Base-by-base conservation (phyloP, 1,140 invertebrate genomes). In the Zaprionus nigranus region DNA sequence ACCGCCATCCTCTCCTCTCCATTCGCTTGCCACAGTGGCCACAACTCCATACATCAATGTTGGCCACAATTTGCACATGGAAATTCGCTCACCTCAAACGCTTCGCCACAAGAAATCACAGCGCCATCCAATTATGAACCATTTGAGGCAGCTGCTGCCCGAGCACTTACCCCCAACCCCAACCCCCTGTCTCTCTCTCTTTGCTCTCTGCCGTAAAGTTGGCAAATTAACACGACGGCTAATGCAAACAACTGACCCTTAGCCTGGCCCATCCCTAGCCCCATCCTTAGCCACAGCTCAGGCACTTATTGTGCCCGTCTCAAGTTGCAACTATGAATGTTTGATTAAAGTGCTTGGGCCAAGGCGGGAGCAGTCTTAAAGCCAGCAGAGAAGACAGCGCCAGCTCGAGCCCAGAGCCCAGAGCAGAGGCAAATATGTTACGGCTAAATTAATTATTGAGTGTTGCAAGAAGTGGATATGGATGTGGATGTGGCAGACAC, bases 271-370 rank as follows among this genome's bases (percentile, higher is more conserved):
- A 2, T n/a, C n/a, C 6, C n/a, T n/a, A 1, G 40, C 40, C 12
- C 13, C 2, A 13, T 15, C 38, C 40, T 1, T n/a, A n/a, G 17
- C 43, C 17, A 0, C 9, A 17, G n/a, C n/a, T 22, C 53, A 22
- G 53, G 53, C 36, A 57, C 36, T 70, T 61, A 63, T 51, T 66
- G 63, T 68, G 43, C 30, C 28, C 34, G n/a, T 20, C 38, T 90
- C 84, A 88, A 81, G 81, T 81, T 85, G 59, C 75, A 88, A 88
- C 85, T 90, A 88, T 88, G 85, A 90, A 88, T 88, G 68, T 72
- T 83, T 88, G 78, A 88, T 90, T 87, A 90, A 81, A 81, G 72
- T 64, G 78, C 74, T 54, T 22, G 67, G 28, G 22, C 34, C 34
- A 60, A 62, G 24, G 12, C 66, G 73, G 49, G 24, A 38, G 54